Evolutionary conservation across 2,888 invertebrate species (phyloP).

Genomic region (Ornithoptera alexandrae): DNA sequence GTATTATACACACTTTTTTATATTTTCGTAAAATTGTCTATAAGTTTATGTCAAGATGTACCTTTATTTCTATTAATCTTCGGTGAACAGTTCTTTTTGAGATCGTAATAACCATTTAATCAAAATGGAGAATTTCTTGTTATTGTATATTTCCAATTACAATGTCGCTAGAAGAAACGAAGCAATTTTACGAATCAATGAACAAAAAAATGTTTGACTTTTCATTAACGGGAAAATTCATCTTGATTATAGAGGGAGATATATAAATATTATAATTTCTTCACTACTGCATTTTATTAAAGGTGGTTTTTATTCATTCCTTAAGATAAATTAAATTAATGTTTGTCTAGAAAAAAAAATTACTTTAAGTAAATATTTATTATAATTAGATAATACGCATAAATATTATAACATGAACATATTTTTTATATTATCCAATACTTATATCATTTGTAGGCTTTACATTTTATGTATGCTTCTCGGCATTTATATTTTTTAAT

Average conservation of each 20-base stretch:
- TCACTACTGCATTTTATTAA: neutral
- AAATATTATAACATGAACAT: too few species aligned
- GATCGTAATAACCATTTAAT: slow-evolving; percentile 1
- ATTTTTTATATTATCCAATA: too few species aligned
- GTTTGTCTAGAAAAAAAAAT: too few species aligned
- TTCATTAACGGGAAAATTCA: slow-evolving; percentile 39
- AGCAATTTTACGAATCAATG: slow-evolving; percentile 51
- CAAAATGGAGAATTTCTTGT: slow-evolving; percentile 32
- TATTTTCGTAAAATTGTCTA: too few species aligned
- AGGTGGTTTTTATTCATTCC: neutral
- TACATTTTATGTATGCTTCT: too few species aligned
- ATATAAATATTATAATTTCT: neutral
- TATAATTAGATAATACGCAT: too few species aligned
- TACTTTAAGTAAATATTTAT: too few species aligned
- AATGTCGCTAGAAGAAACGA: slow-evolving; percentile 38
- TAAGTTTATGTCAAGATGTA: neutral
- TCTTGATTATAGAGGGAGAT: neutral
- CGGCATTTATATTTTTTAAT: neutral
- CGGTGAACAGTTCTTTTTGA: neutral
- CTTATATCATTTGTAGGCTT: too few species aligned
- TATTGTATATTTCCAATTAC: slow-evolving; percentile 42
- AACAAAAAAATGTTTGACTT: slow-evolving; percentile 40
- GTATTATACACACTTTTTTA: too few species aligned
- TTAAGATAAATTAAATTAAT: too few species aligned
- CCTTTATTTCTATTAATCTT: neutral